These are phyloP conservation scores for Ricordea florida DNA, from an alignment of 92 coral and sea anemone species.

Conservation along the genomic window DNA sequence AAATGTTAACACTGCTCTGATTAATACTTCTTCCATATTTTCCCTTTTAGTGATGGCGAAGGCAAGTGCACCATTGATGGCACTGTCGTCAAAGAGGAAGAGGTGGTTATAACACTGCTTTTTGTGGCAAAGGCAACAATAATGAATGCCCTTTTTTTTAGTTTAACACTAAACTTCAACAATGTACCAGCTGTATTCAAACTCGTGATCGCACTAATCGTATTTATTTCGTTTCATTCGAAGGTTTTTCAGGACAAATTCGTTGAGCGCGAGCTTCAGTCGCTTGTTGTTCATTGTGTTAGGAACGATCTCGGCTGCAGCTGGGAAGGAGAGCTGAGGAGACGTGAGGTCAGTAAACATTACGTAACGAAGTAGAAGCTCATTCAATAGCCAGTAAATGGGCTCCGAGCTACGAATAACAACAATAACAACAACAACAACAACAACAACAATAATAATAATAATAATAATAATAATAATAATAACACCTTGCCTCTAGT, in stretches of 20 bases:
- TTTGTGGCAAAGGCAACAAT: too few species aligned
- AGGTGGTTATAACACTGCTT: not conserved
- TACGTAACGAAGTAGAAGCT: not conserved
- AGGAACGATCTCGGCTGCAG: constrained; percentile 43
- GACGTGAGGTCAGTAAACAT: constrained; percentile 42
- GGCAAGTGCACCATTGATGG: constrained; percentile 7
- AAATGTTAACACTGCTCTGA: not conserved
- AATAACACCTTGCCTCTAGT: too few species aligned
- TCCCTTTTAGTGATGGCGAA: not conserved
- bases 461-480: too few species aligned
- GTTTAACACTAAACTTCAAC: not conserved
- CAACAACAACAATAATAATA: too few species aligned
- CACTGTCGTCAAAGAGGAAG: not conserved
- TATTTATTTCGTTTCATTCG: not conserved
- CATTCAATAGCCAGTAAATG: too few species aligned
- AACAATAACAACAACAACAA: too few species aligned
- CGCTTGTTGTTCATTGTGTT: constrained; percentile 34
- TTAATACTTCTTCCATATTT: not conserved
- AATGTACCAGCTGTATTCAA: too few species aligned
- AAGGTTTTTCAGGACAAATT: constrained; percentile 60
- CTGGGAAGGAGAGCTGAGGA: constrained; percentile 60
- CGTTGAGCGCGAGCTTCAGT: constrained; percentile 55
- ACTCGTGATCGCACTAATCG: too few species aligned
- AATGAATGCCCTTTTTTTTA: not conserved
- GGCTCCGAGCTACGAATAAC: too few species aligned